These are phyloP conservation scores for Nemurella pictetii DNA, from an alignment of 2,888 invertebrate genomes.

Conservation along the genomic window DNA sequence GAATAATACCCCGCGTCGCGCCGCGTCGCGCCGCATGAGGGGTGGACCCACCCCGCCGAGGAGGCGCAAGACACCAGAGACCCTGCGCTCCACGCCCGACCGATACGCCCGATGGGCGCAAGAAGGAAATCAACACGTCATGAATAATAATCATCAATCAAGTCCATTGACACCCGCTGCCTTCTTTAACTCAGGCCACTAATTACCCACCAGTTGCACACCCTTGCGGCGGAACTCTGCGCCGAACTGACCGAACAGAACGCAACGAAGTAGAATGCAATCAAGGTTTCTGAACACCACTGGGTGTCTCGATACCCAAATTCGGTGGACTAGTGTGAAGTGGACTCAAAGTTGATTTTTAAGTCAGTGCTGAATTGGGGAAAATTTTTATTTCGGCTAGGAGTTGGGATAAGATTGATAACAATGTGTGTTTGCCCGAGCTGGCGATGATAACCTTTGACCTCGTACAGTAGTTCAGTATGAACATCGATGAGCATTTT, in stretches of 20 bases:
- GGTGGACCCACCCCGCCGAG: slow-evolving; percentile 28
- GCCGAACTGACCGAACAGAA: background rate
- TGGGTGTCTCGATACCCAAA: too few species aligned
- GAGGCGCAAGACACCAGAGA: background rate
- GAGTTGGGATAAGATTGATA: too few species aligned
- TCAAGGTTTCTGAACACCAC: too few species aligned
- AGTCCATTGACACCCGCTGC: background rate
- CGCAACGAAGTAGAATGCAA: too few species aligned
- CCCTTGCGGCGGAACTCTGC: background rate
- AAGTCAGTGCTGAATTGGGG: too few species aligned
- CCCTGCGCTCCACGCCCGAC: background rate
- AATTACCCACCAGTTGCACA: background rate
- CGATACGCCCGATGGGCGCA: background rate
- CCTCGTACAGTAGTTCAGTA: too few species aligned
- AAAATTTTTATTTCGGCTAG: too few species aligned
- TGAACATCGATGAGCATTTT: too few species aligned
- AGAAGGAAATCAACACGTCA: background rate
- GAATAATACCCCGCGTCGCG: slow-evolving; percentile 23
- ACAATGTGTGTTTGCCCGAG: too few species aligned
- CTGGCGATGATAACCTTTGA: too few species aligned
- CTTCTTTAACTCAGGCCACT: background rate
- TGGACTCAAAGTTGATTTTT: too few species aligned
- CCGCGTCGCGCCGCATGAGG: slow-evolving; percentile 12
- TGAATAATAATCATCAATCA: background rate
- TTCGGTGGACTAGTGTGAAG: too few species aligned